phyloP scores from a whole-genome alignment of 2,797 vertebrate genomes.

The Chiloscyllium punctatum region DNA sequence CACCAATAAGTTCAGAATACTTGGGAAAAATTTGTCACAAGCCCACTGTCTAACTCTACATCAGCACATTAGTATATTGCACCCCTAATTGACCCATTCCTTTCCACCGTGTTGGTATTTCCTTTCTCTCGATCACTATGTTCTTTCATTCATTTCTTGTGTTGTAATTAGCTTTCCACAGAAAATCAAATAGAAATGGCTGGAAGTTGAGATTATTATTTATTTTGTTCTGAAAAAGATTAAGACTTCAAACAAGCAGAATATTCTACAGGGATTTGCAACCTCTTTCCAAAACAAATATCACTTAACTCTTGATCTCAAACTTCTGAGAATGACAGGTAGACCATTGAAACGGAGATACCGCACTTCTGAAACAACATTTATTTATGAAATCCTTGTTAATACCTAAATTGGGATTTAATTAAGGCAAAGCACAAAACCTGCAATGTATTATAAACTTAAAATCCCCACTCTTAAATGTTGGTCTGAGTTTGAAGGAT shows the following conservation, averaged over 20 bases:
- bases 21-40: background rate
- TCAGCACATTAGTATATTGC: background rate
- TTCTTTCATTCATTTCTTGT: background rate
- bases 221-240: background rate
- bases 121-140: background rate
- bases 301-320: background rate
- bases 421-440: background rate
- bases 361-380: background rate
- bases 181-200: background rate
- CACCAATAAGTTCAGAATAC: background rate
- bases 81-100: background rate
- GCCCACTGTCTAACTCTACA: background rate
- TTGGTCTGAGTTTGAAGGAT: background rate
- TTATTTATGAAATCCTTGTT: conserved; percentile 14
- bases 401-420: background rate
- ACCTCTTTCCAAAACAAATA: conserved; percentile 23
- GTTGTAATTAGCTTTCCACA: background rate
- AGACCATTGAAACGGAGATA: background rate
- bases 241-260: background rate
- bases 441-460: background rate
- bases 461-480: background rate
- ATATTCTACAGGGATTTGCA: background rate
- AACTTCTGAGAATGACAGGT: conserved; percentile 9
- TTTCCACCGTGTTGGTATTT: background rate
- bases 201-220: conserved; percentile 4